Percentiles rank a stretch among this genome's conserved stretches.
Evolutionary conservation across 2,113 vertebrate genomes (phyloP).

Genomic region (Dromiciops gliroides): DNA sequence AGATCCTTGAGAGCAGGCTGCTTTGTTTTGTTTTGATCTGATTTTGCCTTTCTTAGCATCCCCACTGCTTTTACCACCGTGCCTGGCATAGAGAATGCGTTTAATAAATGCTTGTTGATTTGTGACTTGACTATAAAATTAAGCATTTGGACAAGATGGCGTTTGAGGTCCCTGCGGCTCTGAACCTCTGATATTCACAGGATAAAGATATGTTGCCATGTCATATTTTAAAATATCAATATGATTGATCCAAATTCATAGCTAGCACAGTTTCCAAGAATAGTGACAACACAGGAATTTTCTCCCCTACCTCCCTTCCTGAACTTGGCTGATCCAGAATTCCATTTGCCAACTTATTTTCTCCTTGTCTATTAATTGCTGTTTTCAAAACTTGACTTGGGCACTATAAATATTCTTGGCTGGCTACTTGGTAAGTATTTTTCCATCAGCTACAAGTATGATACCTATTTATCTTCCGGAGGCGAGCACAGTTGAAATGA

Average conservation of each 20-base stretch:
- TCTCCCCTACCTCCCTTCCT: neutral
- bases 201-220: neutral
- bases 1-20: neutral
- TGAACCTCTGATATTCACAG: neutral
- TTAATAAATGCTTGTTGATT: neutral
- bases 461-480: slow-evolving; percentile 90
- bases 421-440: slow-evolving; percentile 67
- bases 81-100: neutral
- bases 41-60: neutral
- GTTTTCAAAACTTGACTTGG: slow-evolving; percentile 64
- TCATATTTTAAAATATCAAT: neutral
- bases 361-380: neutral
- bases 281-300: rapidly evolving
- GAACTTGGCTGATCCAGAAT: neutral
- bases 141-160: neutral
- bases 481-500: slow-evolving; percentile 88
- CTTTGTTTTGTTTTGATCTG: neutral
- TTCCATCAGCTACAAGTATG: slow-evolving; percentile 69
- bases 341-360: neutral
- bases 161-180: neutral
- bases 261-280: neutral
- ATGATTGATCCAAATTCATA: neutral
- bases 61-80: neutral
- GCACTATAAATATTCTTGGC: slow-evolving; percentile 56
- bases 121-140: neutral